A percentile compares a stretch with the other conserved stretches of the same genome.
These are phyloP conservation scores for Aphis craccivora DNA, from an alignment of 1,140 invertebrate genomes.

Conservation along the genomic window DNA sequence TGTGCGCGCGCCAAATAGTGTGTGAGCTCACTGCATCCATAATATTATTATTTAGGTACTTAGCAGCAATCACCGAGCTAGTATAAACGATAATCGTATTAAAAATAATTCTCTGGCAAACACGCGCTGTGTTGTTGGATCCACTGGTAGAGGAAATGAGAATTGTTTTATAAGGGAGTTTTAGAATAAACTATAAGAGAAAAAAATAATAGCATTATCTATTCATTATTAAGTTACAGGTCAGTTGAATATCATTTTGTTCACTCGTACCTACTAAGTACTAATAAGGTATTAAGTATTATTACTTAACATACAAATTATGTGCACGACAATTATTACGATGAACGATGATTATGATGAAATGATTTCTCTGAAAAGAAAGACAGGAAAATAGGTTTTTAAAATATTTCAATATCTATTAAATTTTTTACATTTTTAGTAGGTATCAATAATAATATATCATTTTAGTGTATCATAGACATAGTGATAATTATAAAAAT, in stretches of 20 bases:
- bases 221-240: not conserved
- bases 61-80: not conserved
- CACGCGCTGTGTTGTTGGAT: not conserved
- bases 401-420: not conserved
- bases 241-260: not conserved
- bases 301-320: not conserved
- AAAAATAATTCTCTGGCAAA: not conserved
- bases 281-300: not conserved
- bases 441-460: not conserved
- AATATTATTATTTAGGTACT: not conserved
- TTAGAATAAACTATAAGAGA: not conserved
- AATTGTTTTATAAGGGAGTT: not conserved
- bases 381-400: not conserved
- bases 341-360: not conserved
- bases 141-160: not conserved
- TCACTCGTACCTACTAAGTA: not conserved
- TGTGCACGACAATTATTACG: not conserved
- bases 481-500: no score
- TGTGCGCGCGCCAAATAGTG: not conserved
- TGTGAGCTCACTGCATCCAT: not conserved
- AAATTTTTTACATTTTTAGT: not conserved
- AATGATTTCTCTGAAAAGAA: not conserved
- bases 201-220: not conserved
- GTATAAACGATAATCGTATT: slow-evolving; percentile 4
- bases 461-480: not conserved